phyloP scores from a whole-genome alignment of 2,888 invertebrate genomes.

The Papilio gigon region DNA sequence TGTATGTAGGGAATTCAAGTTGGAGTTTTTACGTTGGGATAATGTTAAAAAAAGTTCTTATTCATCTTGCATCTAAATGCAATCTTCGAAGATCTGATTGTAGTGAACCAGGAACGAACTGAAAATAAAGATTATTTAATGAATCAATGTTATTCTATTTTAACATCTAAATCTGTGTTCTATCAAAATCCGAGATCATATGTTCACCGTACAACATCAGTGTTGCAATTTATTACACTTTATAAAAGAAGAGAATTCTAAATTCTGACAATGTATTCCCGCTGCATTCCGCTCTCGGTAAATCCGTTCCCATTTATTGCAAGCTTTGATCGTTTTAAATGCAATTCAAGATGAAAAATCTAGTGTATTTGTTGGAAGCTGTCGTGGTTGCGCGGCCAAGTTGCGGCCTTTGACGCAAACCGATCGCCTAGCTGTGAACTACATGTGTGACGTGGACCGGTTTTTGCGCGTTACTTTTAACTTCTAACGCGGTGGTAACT shows the following conservation, averaged over 20 bases:
- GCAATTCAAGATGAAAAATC: conserved; percentile 74
- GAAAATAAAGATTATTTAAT: too few relatives aligned
- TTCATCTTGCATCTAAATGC: too few relatives aligned
- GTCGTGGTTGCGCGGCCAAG: conserved; percentile 24
- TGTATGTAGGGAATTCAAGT: not conserved
- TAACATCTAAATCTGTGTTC: too few relatives aligned
- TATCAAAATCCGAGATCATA: not conserved
- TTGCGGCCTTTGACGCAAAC: conserved; percentile 33
- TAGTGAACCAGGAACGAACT: too few relatives aligned
- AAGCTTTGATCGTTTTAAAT: conserved; percentile 60
- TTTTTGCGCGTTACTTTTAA: conserved; percentile 19
- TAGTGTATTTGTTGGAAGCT: conserved; percentile 68
- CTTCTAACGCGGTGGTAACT: not conserved
- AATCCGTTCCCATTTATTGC: conserved; percentile 35
- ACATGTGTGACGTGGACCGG: conserved; percentile 27
- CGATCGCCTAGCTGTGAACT: conserved; percentile 25
- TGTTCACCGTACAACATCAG: not conserved
- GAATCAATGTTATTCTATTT: too few relatives aligned
- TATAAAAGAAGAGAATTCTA: not conserved
- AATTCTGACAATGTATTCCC: conserved; percentile 30
- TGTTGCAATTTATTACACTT: not conserved
- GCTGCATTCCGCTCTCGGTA: conserved; percentile 31
- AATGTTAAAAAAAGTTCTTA: too few relatives aligned
- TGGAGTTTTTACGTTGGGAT: conserved; percentile 1
- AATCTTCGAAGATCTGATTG: too few relatives aligned